Evolutionary conservation across 2,113 vertebrate species (phyloP), one percentile per base, ranked within the genome.

Genomic region (Grallaria varia): DNA sequence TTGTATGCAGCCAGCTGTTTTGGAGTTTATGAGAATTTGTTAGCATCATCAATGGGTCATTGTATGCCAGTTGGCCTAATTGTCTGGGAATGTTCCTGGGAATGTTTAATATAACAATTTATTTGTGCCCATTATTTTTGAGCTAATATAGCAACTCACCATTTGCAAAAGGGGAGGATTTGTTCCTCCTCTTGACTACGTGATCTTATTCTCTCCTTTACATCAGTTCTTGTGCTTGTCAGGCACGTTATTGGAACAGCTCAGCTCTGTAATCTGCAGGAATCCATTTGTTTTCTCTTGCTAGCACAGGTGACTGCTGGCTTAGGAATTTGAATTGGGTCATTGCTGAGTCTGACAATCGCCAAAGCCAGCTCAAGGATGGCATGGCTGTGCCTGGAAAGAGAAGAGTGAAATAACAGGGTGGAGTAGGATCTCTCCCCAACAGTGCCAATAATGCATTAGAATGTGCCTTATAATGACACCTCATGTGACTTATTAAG

Each of bases 41-140:
- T 92, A 94, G 50, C 35, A 66, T 39, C 27, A 45, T 92, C 94
- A 96, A 84, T 86, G 72, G 75, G 42, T 88, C 75, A 86, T 55
- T 90, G 40, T 88, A 50, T 90, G 45, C 88, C 90, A 97, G 72
- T 94, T 90, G 63, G 79, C 76, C 63, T 93, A 79, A 93, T 50
- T 94, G 88, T 83, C 82, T 85, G 37, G 72, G 94, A 97, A 95
- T 72, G 71, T 97, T 96, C 58, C 81, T 89, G 84, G 66, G 74
- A 91, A 90, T 79, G 62, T 82, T 93, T 90, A 92, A 93, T 88
- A 84, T 71, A 80, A 59, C 40, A 42, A 35, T 88, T 93, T 92
- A 83, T 94, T 92, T 93, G 64, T 89, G 42, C 23, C 84, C 23
- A 21, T 58, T 69, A 71, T 73, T 90, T 94, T 68, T 77, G 58